phyloP scores from a whole-genome alignment of 2,797 vertebrate genomes.

The Zalophus californianus region DNA sequence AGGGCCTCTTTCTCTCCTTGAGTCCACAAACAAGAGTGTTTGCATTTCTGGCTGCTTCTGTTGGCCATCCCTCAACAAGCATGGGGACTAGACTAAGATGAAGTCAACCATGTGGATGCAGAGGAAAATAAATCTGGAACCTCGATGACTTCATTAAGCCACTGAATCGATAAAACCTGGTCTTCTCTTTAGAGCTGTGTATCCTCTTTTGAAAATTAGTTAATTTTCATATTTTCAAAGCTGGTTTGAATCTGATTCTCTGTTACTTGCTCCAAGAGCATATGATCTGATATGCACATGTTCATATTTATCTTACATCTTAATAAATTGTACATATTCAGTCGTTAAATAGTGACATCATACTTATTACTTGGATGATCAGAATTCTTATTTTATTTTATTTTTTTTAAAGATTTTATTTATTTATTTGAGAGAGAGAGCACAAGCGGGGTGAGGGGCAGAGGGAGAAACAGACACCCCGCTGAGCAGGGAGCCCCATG shows the following conservation, averaged over 20 bases:
- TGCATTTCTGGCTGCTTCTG: not conserved
- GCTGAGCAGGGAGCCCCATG: not conserved
- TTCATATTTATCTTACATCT: not conserved
- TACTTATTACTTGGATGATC: not conserved
- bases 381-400: not conserved
- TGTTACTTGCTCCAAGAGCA: not conserved
- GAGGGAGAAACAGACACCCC: not conserved
- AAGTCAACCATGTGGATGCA: not conserved
- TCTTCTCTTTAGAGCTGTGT: not conserved
- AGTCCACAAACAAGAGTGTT: not conserved
- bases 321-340: not conserved
- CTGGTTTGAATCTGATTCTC: not conserved
- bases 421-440: not conserved
- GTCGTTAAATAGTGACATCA: not conserved
- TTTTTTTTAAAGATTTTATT: not conserved
- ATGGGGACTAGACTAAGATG: accelerated
- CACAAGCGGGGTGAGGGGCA: not conserved
- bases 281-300: not conserved
- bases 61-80: not conserved
- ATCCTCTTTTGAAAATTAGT: not conserved
- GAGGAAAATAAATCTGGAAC: not conserved
- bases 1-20: accelerated
- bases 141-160: not conserved
- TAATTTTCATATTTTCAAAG: not conserved
- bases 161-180: too few species aligned